Conservation (phyloP, 2,797 vertebrate species). For the Caiman crocodilus region DNA sequence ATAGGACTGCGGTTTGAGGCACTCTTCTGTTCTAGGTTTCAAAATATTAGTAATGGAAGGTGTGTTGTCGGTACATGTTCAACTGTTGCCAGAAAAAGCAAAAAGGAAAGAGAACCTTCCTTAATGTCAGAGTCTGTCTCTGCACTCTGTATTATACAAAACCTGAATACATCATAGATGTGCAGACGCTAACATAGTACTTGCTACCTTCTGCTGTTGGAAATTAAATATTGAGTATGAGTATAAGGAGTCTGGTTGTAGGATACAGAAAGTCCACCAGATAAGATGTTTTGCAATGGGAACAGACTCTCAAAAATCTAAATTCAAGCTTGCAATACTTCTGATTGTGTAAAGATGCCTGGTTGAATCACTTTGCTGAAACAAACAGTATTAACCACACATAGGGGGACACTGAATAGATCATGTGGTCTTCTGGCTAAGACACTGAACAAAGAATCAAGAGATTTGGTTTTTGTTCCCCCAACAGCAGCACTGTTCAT, state of each 20-base stretch:
- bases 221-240: not conserved
- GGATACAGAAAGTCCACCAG: not conserved
- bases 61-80: conserved; percentile 70
- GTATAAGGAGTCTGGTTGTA: no score
- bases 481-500: not conserved
- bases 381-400: not conserved
- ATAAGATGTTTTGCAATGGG: not conserved
- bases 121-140: conserved; percentile 35
- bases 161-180: not conserved
- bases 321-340: not conserved
- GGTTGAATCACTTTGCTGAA: not conserved
- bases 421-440: not conserved
- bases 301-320: not conserved
- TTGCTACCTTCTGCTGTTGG: rapidly evolving
- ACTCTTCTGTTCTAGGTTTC: conserved; percentile 71
- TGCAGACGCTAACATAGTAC: not conserved
- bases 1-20: conserved; percentile 66
- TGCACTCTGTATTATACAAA: not conserved
- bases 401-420: not conserved
- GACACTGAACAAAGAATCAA: not conserved
- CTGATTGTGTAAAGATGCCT: not conserved
- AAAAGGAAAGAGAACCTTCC: conserved; percentile 52
- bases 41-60: conserved; percentile 81
- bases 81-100: conserved; percentile 77
- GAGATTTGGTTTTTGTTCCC: not conserved